Evolutionary conservation across 2,113 vertebrate genomes (phyloP).

Genomic region (Alouatta palliata): DNA sequence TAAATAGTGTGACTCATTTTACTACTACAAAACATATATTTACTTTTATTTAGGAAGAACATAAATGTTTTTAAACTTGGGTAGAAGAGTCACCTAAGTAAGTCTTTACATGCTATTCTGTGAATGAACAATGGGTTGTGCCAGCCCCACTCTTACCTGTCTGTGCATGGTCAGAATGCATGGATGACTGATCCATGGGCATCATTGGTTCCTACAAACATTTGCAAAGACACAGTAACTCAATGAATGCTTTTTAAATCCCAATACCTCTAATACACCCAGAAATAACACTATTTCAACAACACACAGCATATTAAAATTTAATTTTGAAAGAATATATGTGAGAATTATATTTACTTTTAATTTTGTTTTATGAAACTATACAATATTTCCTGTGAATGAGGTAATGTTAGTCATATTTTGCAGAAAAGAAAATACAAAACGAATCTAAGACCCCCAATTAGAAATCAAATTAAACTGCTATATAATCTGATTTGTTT

Average conservation of each 20-base stretch:
- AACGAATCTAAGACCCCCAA: neutral
- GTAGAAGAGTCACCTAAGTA: neutral
- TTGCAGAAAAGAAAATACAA: neutral
- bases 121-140: neutral
- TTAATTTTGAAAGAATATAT: conserved; percentile 11
- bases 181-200: conserved; percentile 85
- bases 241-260: neutral
- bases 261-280: conserved; percentile 13
- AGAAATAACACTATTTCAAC: neutral
- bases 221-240: conserved; percentile 33
- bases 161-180: conserved; percentile 89
- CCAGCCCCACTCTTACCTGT: conserved; percentile 84
- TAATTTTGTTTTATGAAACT: conserved; percentile 1
- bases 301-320: neutral
- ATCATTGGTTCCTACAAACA: conserved; percentile 91
- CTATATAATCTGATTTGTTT: neutral
- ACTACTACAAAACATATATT: neutral
- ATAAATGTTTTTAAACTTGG: neutral
- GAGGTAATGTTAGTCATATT: neutral
- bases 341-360: neutral
- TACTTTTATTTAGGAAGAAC: conserved; percentile 7
- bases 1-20: neutral
- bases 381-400: neutral
- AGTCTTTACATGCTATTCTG: neutral
- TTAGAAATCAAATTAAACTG: conserved; percentile 22